Base-by-base conservation (phyloP, 2,797 vertebrate genomes). In the Paguma larvata region DNA sequence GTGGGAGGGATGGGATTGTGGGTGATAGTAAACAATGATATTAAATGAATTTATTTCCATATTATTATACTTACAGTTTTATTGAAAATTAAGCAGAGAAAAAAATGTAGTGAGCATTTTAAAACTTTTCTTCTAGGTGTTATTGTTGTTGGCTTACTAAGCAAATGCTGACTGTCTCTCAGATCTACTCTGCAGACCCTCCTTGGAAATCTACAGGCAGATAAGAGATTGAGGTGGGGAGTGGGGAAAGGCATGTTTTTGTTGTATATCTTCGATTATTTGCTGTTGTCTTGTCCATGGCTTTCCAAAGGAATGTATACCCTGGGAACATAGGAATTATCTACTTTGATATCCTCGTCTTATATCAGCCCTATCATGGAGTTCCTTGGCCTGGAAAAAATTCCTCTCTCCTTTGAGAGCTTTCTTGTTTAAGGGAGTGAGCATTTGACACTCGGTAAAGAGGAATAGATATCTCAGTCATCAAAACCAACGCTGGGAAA, bases 11-110 rank as follows among this genome's bases (percentile, higher is more conserved):
- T 10, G n/a, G 30, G 30, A 7, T 30, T 15, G 56, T 9, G 2
- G 16, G 41, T 72, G 63, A 78, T 48, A 56, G 41, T 59, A 87
- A 87, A 34, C 41, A 68, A 25, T 73, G 46, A 48, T 78, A 44
- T 85, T 96, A 30, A 86, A 70, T 32, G 82, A 59, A 18, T 75
- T 87, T 73, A 89, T 70, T 79, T 83, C 65, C 44, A 48, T 65
- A 12, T 63, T 68, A 67, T 62, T 62, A 65, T 25, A 51, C 30
- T 85, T 82, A 38, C 3, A 67, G 21, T 94, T 65, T 30, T 65
- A 56, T 72, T 51, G 4, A 18, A 96, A 73, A 73, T 77, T 85
- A 44, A 59, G 34, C 59, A 89, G 51, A 46, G 44, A 72, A 87
- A 77, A 85, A 34, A 23, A 84, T 15, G 11, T 21, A 67, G 16